phyloP scores from a whole-genome alignment of 1,140 invertebrate species.

The Myzus persicae region DNA sequence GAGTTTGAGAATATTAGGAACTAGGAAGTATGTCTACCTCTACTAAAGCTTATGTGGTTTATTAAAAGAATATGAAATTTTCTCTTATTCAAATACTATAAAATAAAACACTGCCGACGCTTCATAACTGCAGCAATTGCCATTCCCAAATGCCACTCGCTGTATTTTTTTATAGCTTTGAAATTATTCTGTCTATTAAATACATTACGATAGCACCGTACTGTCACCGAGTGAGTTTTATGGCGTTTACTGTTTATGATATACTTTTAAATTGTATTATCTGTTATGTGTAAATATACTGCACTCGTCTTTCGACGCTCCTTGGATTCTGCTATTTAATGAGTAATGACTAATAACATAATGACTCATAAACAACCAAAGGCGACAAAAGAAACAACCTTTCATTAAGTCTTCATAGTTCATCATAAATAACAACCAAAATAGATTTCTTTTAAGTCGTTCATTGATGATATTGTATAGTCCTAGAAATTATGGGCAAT shows the following conservation, averaged over 20 bases:
- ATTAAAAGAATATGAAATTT: too few relatives aligned
- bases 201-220: background rate
- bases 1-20: too few relatives aligned
- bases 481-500: background rate
- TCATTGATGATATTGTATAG: background rate
- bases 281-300: too few relatives aligned
- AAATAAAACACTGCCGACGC: too few relatives aligned
- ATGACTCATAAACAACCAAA: background rate
- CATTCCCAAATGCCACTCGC: background rate
- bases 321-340: background rate
- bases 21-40: too few relatives aligned
- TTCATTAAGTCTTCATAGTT: background rate
- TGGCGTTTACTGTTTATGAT: background rate
- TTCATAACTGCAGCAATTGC: too few relatives aligned
- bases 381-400: background rate
- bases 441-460: background rate
- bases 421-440: background rate
- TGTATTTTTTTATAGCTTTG: background rate
- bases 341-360: background rate
- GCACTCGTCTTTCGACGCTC: background rate
- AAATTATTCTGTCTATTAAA: background rate
- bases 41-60: too few relatives aligned
- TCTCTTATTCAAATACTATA: too few relatives aligned
- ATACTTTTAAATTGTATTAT: too few relatives aligned
- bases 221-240: background rate